A percentile compares a stretch with the other conserved stretches of the same genome.
These are phyloP conservation scores for Acanthornis magna DNA, from an alignment of 2,797 vertebrate genomes.

Conservation along the genomic window DNA sequence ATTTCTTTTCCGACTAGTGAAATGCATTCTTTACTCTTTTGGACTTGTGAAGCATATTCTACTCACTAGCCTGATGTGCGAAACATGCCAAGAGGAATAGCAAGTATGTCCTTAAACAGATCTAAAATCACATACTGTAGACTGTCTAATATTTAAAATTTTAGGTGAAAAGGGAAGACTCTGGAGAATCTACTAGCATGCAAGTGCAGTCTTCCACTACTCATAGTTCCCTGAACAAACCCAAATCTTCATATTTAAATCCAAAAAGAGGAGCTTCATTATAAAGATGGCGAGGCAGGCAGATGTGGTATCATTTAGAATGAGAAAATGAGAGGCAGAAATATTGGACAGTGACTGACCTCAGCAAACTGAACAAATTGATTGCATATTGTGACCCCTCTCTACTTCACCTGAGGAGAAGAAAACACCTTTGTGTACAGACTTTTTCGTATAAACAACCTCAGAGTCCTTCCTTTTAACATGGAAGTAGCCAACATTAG, in stretches of 20 bases:
- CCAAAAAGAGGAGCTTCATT: neutral
- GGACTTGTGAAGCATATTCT: neutral
- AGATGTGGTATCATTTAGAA: neutral
- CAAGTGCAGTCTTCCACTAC: neutral
- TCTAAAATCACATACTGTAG: neutral
- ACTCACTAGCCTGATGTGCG: neutral
- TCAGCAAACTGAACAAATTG: neutral
- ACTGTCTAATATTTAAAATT: neutral
- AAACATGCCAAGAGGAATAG: neutral
- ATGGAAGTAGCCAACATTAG: neutral
- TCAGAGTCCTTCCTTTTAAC: neutral
- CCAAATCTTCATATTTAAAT: neutral
- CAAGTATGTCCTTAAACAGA: neutral
- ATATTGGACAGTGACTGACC: neutral
- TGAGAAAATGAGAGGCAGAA: neutral
- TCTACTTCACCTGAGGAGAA: neutral
- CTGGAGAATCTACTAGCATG: neutral
- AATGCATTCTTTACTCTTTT: neutral
- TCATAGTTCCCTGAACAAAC: neutral
- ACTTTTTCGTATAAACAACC: neutral
- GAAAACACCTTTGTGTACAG: neutral
- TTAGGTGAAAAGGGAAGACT: neutral
- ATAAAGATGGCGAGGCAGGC: neutral
- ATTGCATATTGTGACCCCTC: neutral
- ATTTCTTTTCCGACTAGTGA: neutral